phyloP scores from a whole-genome alignment of 2,888 invertebrate genomes.

The Galerucella pusilla region DNA sequence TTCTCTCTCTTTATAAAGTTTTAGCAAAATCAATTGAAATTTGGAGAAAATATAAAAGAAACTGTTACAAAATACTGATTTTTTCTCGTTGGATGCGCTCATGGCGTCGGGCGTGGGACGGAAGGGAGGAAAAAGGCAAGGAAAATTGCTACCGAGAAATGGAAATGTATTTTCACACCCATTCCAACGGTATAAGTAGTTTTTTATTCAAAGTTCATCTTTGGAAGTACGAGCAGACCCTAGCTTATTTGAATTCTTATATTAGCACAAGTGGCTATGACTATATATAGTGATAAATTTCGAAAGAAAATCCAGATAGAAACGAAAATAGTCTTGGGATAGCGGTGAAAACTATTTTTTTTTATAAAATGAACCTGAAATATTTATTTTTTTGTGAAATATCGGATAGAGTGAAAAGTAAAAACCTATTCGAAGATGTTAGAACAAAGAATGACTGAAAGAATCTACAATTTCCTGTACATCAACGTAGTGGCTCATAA shows the following conservation, averaged over 20 bases:
- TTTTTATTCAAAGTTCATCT: conserved; percentile 58
- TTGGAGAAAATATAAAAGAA: not conserved
- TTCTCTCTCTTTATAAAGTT: too few species aligned
- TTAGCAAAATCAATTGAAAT: too few species aligned
- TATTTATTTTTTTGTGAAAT: too few species aligned
- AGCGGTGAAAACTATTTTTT: not conserved
- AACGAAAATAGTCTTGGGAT: conserved; percentile 17
- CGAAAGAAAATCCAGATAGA: conserved; percentile 3
- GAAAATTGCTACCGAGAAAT: conserved; percentile 58
- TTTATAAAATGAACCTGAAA: not conserved
- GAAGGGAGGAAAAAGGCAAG: conserved; percentile 31
- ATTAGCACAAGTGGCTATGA: conserved; percentile 51
- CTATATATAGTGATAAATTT: conserved; percentile 21
- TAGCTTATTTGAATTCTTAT: conserved; percentile 58
- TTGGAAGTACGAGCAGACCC: conserved; percentile 46
- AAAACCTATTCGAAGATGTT: not conserved
- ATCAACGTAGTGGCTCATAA: conserved; percentile 49
- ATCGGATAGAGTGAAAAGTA: not conserved
- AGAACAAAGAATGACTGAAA: conserved; percentile 5
- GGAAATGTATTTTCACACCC: conserved; percentile 59
- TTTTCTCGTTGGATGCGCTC: not conserved
- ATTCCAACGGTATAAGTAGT: conserved; percentile 58
- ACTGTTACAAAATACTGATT: not conserved
- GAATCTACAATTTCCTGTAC: conserved; percentile 50
- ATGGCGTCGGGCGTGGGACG: conserved; percentile 38